Evolutionary conservation across 2,113 vertebrate genomes (phyloP), one percentile per base, ranked within the genome.

Genomic region (Toxostoma redivivum): DNA sequence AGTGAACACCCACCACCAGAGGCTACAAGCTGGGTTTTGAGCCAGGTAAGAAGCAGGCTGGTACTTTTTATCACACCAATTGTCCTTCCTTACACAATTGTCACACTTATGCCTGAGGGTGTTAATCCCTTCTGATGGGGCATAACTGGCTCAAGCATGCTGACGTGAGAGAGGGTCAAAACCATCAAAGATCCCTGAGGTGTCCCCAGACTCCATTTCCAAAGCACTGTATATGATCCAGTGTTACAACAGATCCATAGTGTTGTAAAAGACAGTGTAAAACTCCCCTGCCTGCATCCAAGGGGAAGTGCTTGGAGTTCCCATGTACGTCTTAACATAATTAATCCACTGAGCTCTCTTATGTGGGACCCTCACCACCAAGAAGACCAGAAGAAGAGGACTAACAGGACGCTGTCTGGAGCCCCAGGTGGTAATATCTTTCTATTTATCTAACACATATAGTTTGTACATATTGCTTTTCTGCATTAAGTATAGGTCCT

Each of bases 151-250:
- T 35, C 31, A 42, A 21, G 25, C 14, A 7, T 1, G 0, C 51
- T 50, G 37, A 22, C 0, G 1, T 58, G 25, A 58, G 61, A 66
- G 76, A 44, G 53, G 37, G 5, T 38, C 31, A 31, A 35, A 66
- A 40, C 35, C 30, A 25, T 50, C 35, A 25, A 40, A 58, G 51
- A 58, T 31, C 11, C 24, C 10, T 0, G 0, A n/a, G 21, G 21
- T 42, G 12, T 5, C 25, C 25, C 25, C 14, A 27, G 37, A 51
- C 13, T 86, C 37, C 30, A 1, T 67, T 67, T 37, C 61, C 21
- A 21, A 33, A 44, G 37, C 33, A 44, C 17, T 31, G 31, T 21
- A 16, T 11, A 4, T 35, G 51, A 65, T n/a, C 18, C 23, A 54
- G 45, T 38, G 35, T 24, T 38, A 12, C 16, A 61, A 16, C 35